Base-by-base conservation (phyloP, 2,797 vertebrate species). In the Pampus argenteus region DNA sequence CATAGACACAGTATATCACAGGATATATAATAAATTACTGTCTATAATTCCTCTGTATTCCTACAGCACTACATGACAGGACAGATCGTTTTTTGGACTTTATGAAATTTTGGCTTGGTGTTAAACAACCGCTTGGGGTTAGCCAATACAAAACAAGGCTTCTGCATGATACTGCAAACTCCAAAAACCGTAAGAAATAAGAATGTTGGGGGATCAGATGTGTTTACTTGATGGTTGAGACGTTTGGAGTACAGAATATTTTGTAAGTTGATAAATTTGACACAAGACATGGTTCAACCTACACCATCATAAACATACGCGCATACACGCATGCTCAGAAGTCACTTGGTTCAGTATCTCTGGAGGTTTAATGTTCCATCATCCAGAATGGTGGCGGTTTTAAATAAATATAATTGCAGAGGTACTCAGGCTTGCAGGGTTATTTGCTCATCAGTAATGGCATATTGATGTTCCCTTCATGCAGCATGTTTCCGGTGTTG, bases 321-420 rank as follows among this genome's bases (percentile, higher is more conserved):
- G 11, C 34, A 36, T 3, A 50, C 20, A 5, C 7, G 25, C 50
- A 8, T 20, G 28, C 60, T 29, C 45, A 29, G 36, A 59, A 45
- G 54, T 45, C 22, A 71, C 40, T 66, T 23, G 29, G 31, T 68
- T 52, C n/a, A 48, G 23, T 56, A 17, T 76, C 66, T 61, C 47
- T 73, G 57, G 38, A 74, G 71, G 51, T 76, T 74, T 69, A 54
- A 63, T 57, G 68, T 83, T 83, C 63, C 78, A 76, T 84, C 71
- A 80, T 73, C 63, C 63, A 45, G 57, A 72, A 79, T 52, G 59
- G 49, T 50, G 62, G 62, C 9, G n/a, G 45, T 81, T 80, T 77
- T 63, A 69, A 17, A 28, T 71, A 66, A 84, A 87, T 72, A 20
- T 70, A 50, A 78, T 75, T 20, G 1, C 65, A 0, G 31, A 78